These are phyloP conservation scores for Anadara kagoshimensis DNA, from an alignment of 1,140 invertebrate genomes.

Conservation along the genomic window DNA sequence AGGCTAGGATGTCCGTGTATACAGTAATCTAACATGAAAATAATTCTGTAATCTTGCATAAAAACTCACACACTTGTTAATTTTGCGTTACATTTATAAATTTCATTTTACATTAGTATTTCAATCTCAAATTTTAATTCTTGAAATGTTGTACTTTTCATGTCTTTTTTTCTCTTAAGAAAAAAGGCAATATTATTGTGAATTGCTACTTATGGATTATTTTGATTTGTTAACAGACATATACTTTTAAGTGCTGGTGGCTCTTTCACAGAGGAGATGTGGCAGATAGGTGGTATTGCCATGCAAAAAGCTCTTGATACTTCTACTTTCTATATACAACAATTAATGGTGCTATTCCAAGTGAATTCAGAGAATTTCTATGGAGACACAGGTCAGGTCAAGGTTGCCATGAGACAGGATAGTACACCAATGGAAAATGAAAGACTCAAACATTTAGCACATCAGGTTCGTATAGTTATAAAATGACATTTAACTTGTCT, in stretches of 20 bases:
- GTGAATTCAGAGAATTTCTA: constrained; percentile 94
- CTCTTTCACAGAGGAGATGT: constrained; percentile 85
- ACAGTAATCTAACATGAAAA: too few species aligned
- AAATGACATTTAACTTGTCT: too few species aligned
- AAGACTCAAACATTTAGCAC: constrained; percentile 87
- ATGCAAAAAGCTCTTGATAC: constrained; percentile 88
- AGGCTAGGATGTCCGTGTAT: too few species aligned
- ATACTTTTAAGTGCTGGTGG: constrained; percentile 88
- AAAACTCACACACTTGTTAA: too few species aligned
- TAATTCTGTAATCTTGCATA: too few species aligned
- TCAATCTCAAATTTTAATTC: not conserved
- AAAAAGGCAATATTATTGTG: not conserved
- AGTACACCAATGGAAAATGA: constrained; percentile 87
- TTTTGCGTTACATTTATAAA: too few species aligned
- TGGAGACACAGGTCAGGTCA: constrained; percentile 92
- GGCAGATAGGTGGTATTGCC: constrained; percentile 87
- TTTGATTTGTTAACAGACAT: constrained; percentile 78
- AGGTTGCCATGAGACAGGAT: constrained; percentile 91
- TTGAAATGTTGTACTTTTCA: not conserved
- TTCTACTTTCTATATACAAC: constrained; percentile 87
- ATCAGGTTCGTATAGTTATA: constrained; percentile 79
- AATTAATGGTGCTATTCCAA: constrained; percentile 90
- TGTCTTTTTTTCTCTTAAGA: not conserved
- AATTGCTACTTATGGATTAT: not conserved
- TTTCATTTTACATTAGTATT: too few species aligned